Evolutionary conservation across 2,113 vertebrate species (phyloP).

Genomic region (Ameiurus melas): DNA sequence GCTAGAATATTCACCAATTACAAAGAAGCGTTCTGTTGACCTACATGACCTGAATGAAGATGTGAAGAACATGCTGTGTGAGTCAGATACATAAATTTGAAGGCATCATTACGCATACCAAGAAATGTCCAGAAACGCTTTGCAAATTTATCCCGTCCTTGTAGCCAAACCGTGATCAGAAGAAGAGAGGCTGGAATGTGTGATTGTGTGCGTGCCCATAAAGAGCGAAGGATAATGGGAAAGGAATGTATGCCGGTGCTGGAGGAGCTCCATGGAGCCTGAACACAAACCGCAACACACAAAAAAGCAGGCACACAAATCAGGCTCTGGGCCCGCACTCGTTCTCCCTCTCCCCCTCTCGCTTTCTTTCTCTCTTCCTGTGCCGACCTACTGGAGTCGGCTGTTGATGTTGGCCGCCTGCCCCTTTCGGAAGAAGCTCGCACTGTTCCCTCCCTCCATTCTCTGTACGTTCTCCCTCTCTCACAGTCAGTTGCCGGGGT

Average conservation of each 20-base stretch:
- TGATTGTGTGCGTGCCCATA: conserved; percentile 62
- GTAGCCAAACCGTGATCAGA: conserved; percentile 53
- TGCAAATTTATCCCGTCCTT: conserved; percentile 12
- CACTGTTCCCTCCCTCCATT: conserved; percentile 27
- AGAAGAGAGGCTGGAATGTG: conserved; percentile 49
- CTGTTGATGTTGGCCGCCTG: conserved; percentile 88
- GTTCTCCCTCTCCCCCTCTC: conserved; percentile 25
- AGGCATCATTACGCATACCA: not conserved
- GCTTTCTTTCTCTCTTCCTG: conserved; percentile 81
- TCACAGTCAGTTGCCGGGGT: conserved; percentile 68
- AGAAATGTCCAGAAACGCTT: conserved; percentile 8
- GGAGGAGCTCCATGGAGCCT: conserved; percentile 76
- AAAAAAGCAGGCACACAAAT: conserved; percentile 76
- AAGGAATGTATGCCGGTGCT: conserved; percentile 63
- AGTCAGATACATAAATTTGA: conserved; percentile 6
- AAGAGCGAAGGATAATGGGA: conserved; percentile 73
- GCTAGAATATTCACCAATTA: not conserved
- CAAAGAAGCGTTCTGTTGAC: not conserved
- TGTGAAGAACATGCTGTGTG: not conserved
- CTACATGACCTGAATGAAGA: not conserved
- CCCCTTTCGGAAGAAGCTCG: conserved; percentile 78
- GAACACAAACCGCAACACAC: conserved; percentile 79
- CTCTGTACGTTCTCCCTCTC: conserved; percentile 43
- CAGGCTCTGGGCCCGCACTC: conserved; percentile 73
- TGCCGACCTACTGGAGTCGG: conserved; percentile 93